Evolutionary conservation across 2,113 vertebrate genomes (phyloP), one percentile per base, ranked within the genome.

Genomic region (Microtus richardsoni): DNA sequence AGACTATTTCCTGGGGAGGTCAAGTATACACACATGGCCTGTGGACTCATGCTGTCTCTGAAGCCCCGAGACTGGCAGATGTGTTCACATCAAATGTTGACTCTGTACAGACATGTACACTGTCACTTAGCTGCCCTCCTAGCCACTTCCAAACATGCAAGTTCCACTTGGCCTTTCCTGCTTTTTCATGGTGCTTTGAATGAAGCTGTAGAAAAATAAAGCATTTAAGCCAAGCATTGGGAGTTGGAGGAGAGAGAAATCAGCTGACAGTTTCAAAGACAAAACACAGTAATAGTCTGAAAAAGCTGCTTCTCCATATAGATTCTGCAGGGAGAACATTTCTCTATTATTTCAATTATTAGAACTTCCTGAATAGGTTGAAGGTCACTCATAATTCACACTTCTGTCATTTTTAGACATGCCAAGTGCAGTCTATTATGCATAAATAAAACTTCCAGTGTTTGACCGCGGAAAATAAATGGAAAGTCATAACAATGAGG

Each of bases 371-470:
- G 98, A 89, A 97, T 96, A 98, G 98, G 98, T 98, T 98, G 98
- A 98, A 98, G 98, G 98, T 98, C 98, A 70, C 98, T 98, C 98
- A 98, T 98, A 99, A 99, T 98, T 99, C 99, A 99, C 97, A 89
- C 98, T 98, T 98, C 97, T 99, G 98, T 98, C 98, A 98, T 98
- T 98, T 98, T 98, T 98, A 97, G 97, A 94, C 98, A 98, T 98
- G 98, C 98, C 98, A 98, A 99, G 98, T 94, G 96, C 96, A 98
- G 97, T 98, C 98, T 98, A 98, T 98, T 98, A 98, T 98, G 98
- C 98, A 98, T 98, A 99, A 98, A 99, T 98, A 98, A 98, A 99
- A 98, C 98, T 98, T 98, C 97, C 97, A 99, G 98, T 97, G 98
- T 98, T 98, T 98, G 96, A 98, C 97, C 94, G 98, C 98, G 96